Percentiles rank a stretch among this genome's conserved stretches.
Evolutionary conservation across 2,113 vertebrate species (phyloP).

Genomic region (Siniperca chuatsi): DNA sequence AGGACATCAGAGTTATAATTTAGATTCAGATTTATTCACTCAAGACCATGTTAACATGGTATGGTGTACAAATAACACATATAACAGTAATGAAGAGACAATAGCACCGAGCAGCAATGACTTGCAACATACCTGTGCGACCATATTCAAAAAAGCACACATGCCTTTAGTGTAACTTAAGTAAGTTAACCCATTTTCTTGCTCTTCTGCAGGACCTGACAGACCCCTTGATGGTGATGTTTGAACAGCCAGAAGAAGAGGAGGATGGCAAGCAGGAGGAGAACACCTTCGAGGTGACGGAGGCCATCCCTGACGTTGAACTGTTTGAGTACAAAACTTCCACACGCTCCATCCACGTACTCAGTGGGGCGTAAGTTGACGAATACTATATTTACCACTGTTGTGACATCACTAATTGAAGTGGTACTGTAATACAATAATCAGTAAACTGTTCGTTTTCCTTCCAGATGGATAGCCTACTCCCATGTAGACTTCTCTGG

Average conservation of each 20-base stretch:
- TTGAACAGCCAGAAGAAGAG: constrained; percentile 86
- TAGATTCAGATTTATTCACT: not conserved
- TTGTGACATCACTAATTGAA: not conserved
- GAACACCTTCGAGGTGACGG: constrained; percentile 87
- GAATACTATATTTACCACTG: too few relatives aligned
- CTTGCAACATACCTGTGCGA: not conserved
- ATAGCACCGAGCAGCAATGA: not conserved
- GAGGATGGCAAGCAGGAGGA: constrained; percentile 80
- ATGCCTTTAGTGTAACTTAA: not conserved
- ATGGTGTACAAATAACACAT: not conserved
- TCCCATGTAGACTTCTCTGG: constrained; percentile 93
- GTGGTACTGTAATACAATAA: not conserved
- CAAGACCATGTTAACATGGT: not conserved
- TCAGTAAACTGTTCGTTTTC: not conserved
- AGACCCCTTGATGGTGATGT: constrained; percentile 88
- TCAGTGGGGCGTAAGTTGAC: constrained; percentile 91
- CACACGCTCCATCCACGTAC: constrained; percentile 90
- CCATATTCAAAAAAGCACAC: not conserved
- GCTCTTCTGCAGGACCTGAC: constrained; percentile 87
- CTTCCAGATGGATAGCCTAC: constrained; percentile 92
- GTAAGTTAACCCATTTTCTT: not conserved
- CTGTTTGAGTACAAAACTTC: constrained; percentile 81
- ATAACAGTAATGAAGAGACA: not conserved
- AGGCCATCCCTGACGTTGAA: constrained; percentile 89
- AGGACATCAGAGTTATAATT: not conserved